Conservation (phyloP, 2,888 invertebrate genomes). For the Brassicogethes aeneus region DNA sequence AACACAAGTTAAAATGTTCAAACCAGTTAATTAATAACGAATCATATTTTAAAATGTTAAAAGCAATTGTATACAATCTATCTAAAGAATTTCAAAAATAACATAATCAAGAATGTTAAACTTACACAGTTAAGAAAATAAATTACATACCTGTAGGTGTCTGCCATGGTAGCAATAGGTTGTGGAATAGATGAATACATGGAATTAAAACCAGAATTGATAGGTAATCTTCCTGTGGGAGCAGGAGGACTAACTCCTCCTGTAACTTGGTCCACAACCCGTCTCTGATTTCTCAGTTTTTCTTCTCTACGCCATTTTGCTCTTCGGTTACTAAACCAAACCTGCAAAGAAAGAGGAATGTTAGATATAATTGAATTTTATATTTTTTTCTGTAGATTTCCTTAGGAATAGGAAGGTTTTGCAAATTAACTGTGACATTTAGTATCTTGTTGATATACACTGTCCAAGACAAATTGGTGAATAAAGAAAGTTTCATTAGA, state of each 20-base stretch:
- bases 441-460: no score
- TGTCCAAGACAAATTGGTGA: not conserved
- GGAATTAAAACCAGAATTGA: slow-evolving; percentile 84
- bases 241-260: slow-evolving; percentile 47
- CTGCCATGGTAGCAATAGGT: slow-evolving; percentile 87
- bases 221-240: slow-evolving; percentile 54
- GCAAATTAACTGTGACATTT: no score
- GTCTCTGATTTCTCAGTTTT: slow-evolving; percentile 88
- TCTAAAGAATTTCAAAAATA: no score
- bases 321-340: slow-evolving; percentile 98
- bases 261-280: slow-evolving; percentile 49
- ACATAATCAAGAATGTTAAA: no score
- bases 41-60: no score
- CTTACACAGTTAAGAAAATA: no score
- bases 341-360: slow-evolving; percentile 57
- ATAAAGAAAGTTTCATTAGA: not conserved
- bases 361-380: no score
- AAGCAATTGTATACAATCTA: no score
- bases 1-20: no score
- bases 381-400: no score
- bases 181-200: slow-evolving; percentile 95
- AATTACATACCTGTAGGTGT: slow-evolving; percentile 68
- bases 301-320: slow-evolving; percentile 99
- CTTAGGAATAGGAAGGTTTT: no score
- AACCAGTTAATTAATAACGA: no score